Conservation (phyloP, 53 echinoderm and acorn worm genomes). For the Luidia sarsii region DNA sequence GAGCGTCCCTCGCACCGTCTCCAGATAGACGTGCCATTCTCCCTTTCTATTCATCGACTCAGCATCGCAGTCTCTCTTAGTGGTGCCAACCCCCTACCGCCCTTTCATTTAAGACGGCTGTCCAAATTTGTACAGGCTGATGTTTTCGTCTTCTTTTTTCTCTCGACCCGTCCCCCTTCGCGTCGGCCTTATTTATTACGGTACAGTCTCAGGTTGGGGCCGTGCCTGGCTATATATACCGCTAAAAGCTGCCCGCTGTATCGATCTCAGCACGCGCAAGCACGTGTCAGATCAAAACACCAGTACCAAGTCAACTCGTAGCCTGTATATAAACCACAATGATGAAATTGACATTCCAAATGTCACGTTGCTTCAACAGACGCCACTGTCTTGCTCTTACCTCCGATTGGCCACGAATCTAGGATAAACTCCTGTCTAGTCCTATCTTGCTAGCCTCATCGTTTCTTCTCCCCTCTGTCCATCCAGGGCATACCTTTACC, state of each 20-base stretch:
- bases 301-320: slow-evolving; percentile 9
- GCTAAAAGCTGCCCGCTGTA: slow-evolving; percentile 13
- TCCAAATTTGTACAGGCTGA: slow-evolving; percentile 37
- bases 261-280: slow-evolving; percentile 15
- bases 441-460: too few relatives aligned
- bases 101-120: slow-evolving; percentile 11
- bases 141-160: background rate
- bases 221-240: background rate
- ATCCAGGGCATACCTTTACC: slow-evolving; percentile 4
- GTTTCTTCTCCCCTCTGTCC: background rate
- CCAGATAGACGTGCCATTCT: slow-evolving; percentile 8
- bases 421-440: too few relatives aligned
- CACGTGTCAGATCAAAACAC: slow-evolving; percentile 12
- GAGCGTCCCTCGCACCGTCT: too few relatives aligned
- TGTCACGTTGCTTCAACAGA: too few relatives aligned
- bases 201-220: background rate
- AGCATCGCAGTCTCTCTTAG: background rate
- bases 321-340: slow-evolving; percentile 22
- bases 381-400: too few relatives aligned
- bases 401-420: too few relatives aligned
- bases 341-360: too few relatives aligned
- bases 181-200: slow-evolving; percentile 1
- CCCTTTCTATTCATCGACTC: background rate
- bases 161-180: background rate
- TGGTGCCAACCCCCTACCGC: background rate